These are phyloP conservation scores for Clusia tigrina DNA, from an alignment of 2,888 invertebrate genomes.

Conservation along the genomic window DNA sequence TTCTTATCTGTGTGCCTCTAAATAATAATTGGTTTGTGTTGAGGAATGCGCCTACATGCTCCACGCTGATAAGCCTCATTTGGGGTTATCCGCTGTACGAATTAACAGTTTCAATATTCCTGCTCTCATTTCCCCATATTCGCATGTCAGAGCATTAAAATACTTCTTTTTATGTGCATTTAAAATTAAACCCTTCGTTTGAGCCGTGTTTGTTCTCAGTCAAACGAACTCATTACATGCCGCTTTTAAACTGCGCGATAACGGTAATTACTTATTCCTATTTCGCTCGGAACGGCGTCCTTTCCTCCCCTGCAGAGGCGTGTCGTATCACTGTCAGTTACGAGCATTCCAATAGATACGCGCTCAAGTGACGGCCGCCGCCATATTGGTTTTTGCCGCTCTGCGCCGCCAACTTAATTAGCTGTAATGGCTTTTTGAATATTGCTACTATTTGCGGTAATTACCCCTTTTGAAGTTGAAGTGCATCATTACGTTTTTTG, in stretches of 20 bases:
- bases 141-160: too few species aligned
- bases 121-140: too few species aligned
- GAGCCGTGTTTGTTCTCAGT: too few species aligned
- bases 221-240: conserved; percentile 10
- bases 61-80: too few species aligned
- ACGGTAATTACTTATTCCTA: conserved; percentile 15
- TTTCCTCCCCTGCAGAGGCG: background rate
- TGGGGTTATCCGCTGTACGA: too few species aligned
- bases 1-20: too few species aligned
- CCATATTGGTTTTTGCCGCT: background rate
- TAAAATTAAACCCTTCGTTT: too few species aligned
- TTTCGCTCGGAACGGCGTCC: background rate
- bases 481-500: conserved; percentile 10
- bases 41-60: too few species aligned
- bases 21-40: too few species aligned
- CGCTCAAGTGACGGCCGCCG: background rate
- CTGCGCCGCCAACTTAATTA: background rate
- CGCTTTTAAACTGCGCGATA: conserved; percentile 9
- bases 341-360: background rate
- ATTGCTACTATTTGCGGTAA: conserved; percentile 6
- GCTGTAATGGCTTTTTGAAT: background rate
- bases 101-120: too few species aligned
- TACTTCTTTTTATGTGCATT: too few species aligned
- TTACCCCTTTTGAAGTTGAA: conserved; percentile 6
- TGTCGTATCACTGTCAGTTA: background rate